phyloP scores from a whole-genome alignment of 1,140 invertebrate species.

The Ips nitidus region DNA sequence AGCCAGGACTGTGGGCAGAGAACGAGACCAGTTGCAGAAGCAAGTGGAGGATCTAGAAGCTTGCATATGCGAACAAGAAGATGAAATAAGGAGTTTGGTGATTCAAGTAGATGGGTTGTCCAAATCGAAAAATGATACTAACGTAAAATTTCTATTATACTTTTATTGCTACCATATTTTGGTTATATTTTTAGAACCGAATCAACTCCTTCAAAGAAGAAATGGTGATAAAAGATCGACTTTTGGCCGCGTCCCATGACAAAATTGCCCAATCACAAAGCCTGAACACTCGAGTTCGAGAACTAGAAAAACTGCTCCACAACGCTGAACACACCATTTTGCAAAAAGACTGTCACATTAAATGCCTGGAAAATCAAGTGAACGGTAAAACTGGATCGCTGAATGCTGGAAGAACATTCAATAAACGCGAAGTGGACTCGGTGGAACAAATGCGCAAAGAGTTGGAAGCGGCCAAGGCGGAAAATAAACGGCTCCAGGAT shows the following conservation, averaged over 20 bases:
- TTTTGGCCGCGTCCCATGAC: constrained; percentile 14
- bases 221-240: constrained; percentile 9
- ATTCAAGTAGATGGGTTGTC: constrained; percentile 42
- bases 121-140: constrained; percentile 37
- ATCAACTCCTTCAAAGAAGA: constrained; percentile 16
- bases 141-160: constrained; percentile 37
- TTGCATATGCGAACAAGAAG: constrained; percentile 47
- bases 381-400: constrained; percentile 15
- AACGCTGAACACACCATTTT: constrained; percentile 26
- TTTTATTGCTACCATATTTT: background rate
- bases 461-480: constrained; percentile 34
- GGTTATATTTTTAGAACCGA: constrained; percentile 6
- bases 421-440: constrained; percentile 25
- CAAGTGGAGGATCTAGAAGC: constrained; percentile 44
- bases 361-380: constrained; percentile 29
- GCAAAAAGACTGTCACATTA: constrained; percentile 33
- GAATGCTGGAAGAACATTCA: constrained; percentile 17
- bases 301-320: constrained; percentile 37
- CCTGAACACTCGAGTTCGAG: constrained; percentile 26
- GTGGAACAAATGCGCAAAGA: constrained; percentile 36
- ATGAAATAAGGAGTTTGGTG: constrained; percentile 46
- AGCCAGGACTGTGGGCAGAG: constrained; percentile 30
- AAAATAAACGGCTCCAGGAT: constrained; percentile 42
- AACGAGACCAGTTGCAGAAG: constrained; percentile 38
- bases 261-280: constrained; percentile 15